These are phyloP conservation scores for Dromaius novaehollandiae DNA, from an alignment of 2,113 vertebrate species.

Conservation along the genomic window DNA sequence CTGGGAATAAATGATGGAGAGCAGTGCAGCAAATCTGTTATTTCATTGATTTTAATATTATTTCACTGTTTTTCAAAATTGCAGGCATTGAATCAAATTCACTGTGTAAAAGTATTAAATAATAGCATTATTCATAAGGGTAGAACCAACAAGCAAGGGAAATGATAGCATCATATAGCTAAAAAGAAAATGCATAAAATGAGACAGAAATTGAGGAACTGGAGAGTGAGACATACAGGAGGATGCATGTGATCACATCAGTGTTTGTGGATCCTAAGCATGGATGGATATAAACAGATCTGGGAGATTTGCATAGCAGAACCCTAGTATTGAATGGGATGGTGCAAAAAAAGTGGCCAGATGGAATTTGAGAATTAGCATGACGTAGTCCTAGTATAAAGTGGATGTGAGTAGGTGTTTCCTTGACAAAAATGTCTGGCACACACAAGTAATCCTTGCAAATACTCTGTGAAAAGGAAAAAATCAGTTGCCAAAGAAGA, in stretches of 20 bases:
- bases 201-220: neutral
- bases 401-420: neutral
- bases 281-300: rapidly evolving
- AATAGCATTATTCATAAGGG: neutral
- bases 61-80: rapidly evolving
- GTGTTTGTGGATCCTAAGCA: neutral
- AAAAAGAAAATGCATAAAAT: neutral
- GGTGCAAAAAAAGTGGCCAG: no score
- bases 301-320: neutral
- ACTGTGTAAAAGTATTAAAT: no score
- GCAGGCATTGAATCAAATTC: no score
- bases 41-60: neutral
- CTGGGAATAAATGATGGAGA: rapidly evolving
- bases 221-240: neutral
- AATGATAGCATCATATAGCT: rapidly evolving
- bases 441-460: neutral
- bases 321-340: neutral
- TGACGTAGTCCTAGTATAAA: neutral
- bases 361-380: neutral
- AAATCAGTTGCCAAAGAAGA: neutral
- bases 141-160: neutral
- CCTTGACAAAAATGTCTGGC: neutral
- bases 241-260: no score
- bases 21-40: rapidly evolving
- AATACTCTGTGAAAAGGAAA: rapidly evolving